Conservation (phyloP, 2,113 vertebrate genomes). For the Catharus bicknelli region DNA sequence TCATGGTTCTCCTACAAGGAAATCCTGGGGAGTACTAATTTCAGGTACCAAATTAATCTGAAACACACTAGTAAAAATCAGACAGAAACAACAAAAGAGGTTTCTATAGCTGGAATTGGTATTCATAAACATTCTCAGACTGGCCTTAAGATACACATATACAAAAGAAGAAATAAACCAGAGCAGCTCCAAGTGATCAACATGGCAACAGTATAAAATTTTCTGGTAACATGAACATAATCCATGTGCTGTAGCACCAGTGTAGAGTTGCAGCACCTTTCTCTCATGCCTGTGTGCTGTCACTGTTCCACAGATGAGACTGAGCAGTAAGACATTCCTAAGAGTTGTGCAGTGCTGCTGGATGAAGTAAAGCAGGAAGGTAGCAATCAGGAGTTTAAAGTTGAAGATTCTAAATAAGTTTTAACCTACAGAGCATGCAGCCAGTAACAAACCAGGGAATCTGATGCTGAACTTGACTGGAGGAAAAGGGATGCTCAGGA, state of each 20-base stretch:
- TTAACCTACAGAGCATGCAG: constrained; percentile 14
- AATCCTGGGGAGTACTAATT: neutral
- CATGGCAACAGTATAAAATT: neutral
- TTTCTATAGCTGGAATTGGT: neutral
- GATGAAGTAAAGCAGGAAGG: neutral
- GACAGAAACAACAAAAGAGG: neutral
- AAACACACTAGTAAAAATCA: neutral
- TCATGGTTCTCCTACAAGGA: neutral
- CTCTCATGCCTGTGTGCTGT: neutral
- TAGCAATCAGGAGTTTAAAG: neutral
- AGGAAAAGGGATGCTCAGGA: neutral
- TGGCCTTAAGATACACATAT: neutral
- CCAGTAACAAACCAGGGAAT: neutral
- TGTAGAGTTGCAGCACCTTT: neutral
- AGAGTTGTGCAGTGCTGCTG: neutral
- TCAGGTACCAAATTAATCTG: neutral
- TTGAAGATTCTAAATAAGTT: neutral
- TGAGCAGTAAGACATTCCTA: neutral
- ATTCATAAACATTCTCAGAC: neutral
- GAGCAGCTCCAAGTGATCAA: constrained; percentile 2
- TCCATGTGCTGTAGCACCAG: neutral
- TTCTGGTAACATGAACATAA: neutral
- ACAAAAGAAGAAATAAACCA: constrained; percentile 24
- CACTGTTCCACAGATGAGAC: neutral
- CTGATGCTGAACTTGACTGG: neutral